phyloP scores from a whole-genome alignment of 2,113 vertebrate genomes.

The Pedetes capensis region DNA sequence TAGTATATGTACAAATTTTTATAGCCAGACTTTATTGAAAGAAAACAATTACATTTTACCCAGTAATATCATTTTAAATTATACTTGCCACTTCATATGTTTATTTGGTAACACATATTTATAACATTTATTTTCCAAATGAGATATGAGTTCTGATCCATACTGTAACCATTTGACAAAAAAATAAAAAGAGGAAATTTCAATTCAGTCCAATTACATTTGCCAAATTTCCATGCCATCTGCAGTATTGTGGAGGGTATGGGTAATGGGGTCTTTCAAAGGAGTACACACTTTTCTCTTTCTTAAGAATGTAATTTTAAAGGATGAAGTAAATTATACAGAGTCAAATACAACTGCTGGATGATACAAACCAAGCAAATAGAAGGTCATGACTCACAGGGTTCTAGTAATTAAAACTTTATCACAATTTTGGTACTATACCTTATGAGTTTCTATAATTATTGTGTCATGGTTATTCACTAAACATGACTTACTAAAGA shows the following conservation, averaged over 20 bases:
- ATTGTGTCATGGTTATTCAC: conserved; percentile 52
- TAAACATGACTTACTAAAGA: conserved; percentile 32
- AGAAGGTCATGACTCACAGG: not conserved
- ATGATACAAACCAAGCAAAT: not conserved
- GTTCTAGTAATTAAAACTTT: not conserved
- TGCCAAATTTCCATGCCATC: not conserved
- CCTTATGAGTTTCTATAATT: not conserved
- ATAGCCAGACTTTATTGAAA: not conserved
- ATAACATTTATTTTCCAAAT: not conserved
- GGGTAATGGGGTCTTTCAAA: not conserved
- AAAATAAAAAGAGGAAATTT: not conserved
- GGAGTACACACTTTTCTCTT: not conserved
- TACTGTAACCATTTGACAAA: not conserved
- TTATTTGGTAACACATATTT: not conserved
- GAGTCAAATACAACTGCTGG: not conserved
- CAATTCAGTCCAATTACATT: not conserved
- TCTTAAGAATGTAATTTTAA: not conserved
- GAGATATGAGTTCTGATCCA: not conserved
- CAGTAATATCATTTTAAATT: not conserved
- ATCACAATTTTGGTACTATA: not conserved
- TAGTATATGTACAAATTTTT: not conserved
- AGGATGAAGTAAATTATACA: not conserved
- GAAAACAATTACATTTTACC: not conserved
- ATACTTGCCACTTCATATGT: not conserved
- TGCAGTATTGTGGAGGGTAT: not conserved